These are phyloP conservation scores for Malurus leucopterus DNA, from an alignment of 2,797 vertebrate genomes.

Conservation along the genomic window DNA sequence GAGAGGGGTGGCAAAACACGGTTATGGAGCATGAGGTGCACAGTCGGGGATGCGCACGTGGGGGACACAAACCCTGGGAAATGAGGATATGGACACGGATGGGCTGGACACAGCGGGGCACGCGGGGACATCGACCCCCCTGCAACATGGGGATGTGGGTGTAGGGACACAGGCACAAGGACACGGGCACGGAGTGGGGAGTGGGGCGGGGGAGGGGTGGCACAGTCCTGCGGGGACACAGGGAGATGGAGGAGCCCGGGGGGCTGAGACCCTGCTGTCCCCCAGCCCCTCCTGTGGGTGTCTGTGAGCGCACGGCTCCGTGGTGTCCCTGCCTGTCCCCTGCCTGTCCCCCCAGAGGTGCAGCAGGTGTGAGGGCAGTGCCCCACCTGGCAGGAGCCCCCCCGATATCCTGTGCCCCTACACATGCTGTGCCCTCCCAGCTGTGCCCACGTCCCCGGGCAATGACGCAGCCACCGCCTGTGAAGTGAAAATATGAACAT, in stretches of 20 bases:
- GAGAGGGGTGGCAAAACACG: background rate
- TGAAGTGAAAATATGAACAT: conserved; percentile 99
- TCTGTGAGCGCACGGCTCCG: background rate
- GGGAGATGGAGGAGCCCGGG: too few relatives aligned
- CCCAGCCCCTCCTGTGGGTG: background rate
- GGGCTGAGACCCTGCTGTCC: background rate
- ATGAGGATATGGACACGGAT: fast-evolving
- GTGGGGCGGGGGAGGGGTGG: background rate
- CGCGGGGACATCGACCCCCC: fast-evolving
- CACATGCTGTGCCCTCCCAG: background rate
- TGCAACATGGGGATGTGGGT: background rate
- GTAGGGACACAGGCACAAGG: background rate
- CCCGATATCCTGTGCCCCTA: fast-evolving
- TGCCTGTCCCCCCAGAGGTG: background rate
- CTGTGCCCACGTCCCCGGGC: background rate
- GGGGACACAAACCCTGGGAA: background rate
- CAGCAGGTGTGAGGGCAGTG: background rate
- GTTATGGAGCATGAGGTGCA: too few relatives aligned
- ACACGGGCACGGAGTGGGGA: fast-evolving
- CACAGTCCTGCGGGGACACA: background rate
- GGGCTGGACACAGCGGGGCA: background rate
- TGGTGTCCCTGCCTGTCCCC: background rate
- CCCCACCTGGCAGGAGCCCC: background rate
- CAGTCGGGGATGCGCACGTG: background rate
- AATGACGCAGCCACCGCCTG: conserved; percentile 57